Evolutionary conservation across 2,888 invertebrate species (phyloP), one percentile per base, ranked within the genome.

Genomic region (Masnerella sp.): DNA sequence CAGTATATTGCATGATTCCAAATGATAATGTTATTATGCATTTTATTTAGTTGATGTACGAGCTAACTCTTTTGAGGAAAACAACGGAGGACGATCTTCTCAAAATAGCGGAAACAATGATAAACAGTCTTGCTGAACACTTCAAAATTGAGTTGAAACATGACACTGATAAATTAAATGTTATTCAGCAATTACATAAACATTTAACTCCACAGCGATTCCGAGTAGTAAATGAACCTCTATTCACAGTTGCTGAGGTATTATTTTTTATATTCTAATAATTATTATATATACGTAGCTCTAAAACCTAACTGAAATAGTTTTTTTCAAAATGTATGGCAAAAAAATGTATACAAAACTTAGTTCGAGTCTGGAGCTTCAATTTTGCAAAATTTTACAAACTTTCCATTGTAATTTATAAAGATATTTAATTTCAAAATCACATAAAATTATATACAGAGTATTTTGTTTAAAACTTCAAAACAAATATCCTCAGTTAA

Each of bases 41-140:
- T 32, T 32, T 32, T 32, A 32, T 32, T 7, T 32, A 32, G 11
- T 32, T 32, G 32, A 7, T 32, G 32, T n/a, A 32, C 11, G 32
- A 32, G n/a, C 32, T 32, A 32, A 32, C 32, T n/a, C 32, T 32
- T 32, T 32, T 32, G 32, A 32, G n/a, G 11, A 32, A 32, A 32
- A 32, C 4, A n/a, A 32, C 3, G 2, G 4, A 3, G n/a, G 8
- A 32, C 4, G 32, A 32, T 32, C 32, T 32, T 32, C 8, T 32
- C 32, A 32, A n/a, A 32, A 32, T n/a, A 32, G 3, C 9, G n/a
- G 11, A 32, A 32, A 32, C 11, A n/a, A n/a, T 32, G 32, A 32
- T 32, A n/a, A n/a, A 5, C 32, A n/a, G n/a, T n/a, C 32, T 32
- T n/a, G 32, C 32, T 7, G n/a, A 32, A n/a, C 32, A 32, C n/a